phyloP scores from a whole-genome alignment of 37 sponge, comb jelly and placozoan genomes.

The Beroe ovata region DNA sequence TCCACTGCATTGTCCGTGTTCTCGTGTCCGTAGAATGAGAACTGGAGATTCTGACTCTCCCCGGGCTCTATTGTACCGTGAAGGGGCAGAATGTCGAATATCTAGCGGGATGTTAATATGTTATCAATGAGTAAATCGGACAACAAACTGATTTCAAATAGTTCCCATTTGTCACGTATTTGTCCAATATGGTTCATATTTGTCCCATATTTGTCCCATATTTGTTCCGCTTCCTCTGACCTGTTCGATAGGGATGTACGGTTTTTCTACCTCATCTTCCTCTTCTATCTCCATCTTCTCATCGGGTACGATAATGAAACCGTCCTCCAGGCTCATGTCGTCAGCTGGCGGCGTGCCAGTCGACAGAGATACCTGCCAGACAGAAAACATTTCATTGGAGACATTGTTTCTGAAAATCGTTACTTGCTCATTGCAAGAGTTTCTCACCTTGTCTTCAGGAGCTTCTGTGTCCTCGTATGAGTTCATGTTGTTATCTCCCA shows the following conservation, averaged over 20 bases:
- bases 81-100: conserved; percentile 97
- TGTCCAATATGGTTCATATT: no score
- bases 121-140: no score
- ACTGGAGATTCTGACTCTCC: conserved; percentile 78
- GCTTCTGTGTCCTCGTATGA: not conserved
- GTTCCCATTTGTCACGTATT: no score
- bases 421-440: no score
- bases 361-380: not conserved
- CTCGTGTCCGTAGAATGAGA: conserved; percentile 89
- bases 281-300: conserved; percentile 9
- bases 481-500: not conserved
- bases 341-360: not conserved
- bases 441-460: not conserved
- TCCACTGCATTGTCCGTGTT: conserved; percentile 70
- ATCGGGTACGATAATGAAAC: not conserved
- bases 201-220: no score
- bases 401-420: no score
- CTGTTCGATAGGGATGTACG: conserved; percentile 10
- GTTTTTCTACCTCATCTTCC: not conserved
- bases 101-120: conserved; percentile 71
- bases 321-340: conserved; percentile 13
- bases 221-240: no score
- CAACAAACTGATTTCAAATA: no score
- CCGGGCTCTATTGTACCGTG: conserved; percentile 83
- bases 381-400: no score